Conservation (phyloP, 2,113 vertebrate species). For the Lophius piscatorius region DNA sequence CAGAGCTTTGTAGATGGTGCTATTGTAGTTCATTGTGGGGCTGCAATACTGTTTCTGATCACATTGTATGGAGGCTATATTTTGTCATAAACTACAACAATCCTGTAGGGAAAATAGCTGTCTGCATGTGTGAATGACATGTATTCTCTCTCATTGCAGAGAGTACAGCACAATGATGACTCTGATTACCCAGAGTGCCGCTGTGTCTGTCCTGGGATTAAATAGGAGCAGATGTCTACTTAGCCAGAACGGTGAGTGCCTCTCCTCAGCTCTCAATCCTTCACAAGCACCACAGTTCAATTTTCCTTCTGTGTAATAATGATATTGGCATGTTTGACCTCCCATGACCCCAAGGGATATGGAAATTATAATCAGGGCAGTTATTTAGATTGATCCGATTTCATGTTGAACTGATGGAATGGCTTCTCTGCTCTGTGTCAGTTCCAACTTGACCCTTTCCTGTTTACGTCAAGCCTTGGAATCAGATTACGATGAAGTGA, state of each 20-base stretch:
- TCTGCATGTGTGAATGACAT: constrained; percentile 21
- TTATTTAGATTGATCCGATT: constrained; percentile 69
- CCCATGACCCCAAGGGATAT: constrained; percentile 39
- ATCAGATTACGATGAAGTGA: constrained; percentile 37
- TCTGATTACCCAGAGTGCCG: constrained; percentile 49
- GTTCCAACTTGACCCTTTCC: constrained; percentile 36
- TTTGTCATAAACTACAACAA: constrained; percentile 9
- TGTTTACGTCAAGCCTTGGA: constrained; percentile 41
- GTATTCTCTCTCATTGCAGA: constrained; percentile 14
- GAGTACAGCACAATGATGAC: constrained; percentile 46
- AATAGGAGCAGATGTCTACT: constrained; percentile 73
- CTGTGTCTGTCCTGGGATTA: constrained; percentile 64
- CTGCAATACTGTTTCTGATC: constrained; percentile 21
- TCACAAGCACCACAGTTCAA: constrained; percentile 32
- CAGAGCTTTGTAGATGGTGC: constrained; percentile 34
- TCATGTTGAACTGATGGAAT: constrained; percentile 51
- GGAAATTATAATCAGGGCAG: constrained; percentile 70
- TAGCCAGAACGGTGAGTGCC: constrained; percentile 43
- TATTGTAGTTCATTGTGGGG: constrained; percentile 40
- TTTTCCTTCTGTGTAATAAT: constrained; percentile 49
- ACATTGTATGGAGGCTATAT: constrained; percentile 32
- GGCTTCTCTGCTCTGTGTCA: constrained; percentile 30
- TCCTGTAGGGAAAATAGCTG: constrained; percentile 19
- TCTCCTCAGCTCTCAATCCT: constrained; percentile 32
- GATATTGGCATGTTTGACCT: constrained; percentile 67